A percentile compares a stretch with the other conserved stretches of the same genome.
Evolutionary conservation across 1,140 invertebrate species (phyloP).

Genomic region (Pseudomyrmex gracilis): DNA sequence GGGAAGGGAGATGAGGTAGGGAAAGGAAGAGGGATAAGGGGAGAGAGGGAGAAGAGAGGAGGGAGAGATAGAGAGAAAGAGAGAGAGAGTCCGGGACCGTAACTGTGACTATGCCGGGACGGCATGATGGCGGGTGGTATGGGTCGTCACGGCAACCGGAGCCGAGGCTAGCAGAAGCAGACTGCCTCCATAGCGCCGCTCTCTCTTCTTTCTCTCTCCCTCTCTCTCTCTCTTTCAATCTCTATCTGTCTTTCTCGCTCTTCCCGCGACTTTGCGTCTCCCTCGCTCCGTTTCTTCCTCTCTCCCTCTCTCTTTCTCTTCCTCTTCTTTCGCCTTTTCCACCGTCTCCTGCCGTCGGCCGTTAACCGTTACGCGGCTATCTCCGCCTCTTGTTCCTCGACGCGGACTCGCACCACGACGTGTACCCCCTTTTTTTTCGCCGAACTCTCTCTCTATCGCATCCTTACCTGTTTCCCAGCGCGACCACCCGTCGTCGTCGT

Average conservation of each 20-base stretch:
- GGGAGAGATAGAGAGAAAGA: constrained; percentile 16
- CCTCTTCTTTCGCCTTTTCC: constrained; percentile 58
- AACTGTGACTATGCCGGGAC: constrained; percentile 71
- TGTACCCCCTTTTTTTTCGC: too few relatives aligned
- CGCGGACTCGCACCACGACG: not conserved
- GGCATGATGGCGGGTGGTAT: constrained; percentile 73
- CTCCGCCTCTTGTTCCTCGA: constrained; percentile 59
- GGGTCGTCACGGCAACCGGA: constrained; percentile 68
- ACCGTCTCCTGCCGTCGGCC: constrained; percentile 61
- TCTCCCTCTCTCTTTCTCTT: constrained; percentile 21
- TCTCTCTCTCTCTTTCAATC: constrained; percentile 1
- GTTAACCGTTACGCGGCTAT: constrained; percentile 67
- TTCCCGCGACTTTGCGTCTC: not conserved
- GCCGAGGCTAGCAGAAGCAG: constrained; percentile 66
- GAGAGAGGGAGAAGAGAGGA: constrained; percentile 13
- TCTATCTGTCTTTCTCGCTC: constrained; percentile 4
- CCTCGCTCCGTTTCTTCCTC: not conserved
- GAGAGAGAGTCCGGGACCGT: constrained; percentile 57
- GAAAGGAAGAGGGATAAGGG: constrained; percentile 28
- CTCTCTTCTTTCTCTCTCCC: constrained; percentile 17
- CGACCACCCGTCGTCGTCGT: not conserved
- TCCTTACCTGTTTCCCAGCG: too few relatives aligned
- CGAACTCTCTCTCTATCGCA: constrained; percentile 13
- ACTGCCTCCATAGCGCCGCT: constrained; percentile 49
- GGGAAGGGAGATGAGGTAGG: constrained; percentile 39